phyloP scores from a whole-genome alignment of 1,140 invertebrate species.

The Theocolax elegans region DNA sequence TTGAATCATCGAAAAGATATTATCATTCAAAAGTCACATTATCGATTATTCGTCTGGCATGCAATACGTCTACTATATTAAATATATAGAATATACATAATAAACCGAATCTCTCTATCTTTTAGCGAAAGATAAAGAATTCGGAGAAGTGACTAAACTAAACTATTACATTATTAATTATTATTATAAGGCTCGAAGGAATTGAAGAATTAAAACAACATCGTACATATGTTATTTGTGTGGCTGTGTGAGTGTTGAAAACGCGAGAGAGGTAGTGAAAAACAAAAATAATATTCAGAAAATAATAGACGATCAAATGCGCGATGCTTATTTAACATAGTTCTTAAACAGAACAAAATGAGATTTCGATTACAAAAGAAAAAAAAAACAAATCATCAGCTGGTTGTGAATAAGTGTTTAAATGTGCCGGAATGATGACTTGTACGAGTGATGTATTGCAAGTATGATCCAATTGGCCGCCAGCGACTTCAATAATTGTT shows the following conservation, averaged over 20 bases:
- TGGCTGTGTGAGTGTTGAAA: neutral
- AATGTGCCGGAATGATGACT: constrained; percentile 31
- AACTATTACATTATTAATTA: constrained; percentile 12
- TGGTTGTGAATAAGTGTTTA: constrained; percentile 59
- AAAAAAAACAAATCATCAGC: constrained; percentile 59
- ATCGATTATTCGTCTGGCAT: constrained; percentile 26
- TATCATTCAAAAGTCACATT: constrained; percentile 11
- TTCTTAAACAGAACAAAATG: neutral
- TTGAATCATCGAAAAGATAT: constrained; percentile 6
- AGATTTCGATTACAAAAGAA: constrained; percentile 46
- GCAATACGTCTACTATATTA: constrained; percentile 26
- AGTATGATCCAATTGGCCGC: no score
- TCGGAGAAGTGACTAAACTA: constrained; percentile 37
- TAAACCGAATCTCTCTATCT: neutral
- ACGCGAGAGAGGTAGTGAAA: neutral
- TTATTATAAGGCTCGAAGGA: constrained; percentile 21
- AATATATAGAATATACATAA: neutral
- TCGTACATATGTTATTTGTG: neutral
- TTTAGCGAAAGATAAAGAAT: constrained; percentile 44
- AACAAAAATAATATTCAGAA: no score
- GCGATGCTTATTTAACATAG: neutral
- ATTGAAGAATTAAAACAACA: constrained; percentile 32
- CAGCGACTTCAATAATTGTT: no score
- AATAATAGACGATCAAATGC: neutral
- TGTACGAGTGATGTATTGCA: neutral